Percentiles rank a stretch among this genome's conserved stretches.
These are phyloP conservation scores for Caenorhabditis angaria DNA, from an alignment of 2,888 invertebrate genomes.

Conservation along the genomic window DNA sequence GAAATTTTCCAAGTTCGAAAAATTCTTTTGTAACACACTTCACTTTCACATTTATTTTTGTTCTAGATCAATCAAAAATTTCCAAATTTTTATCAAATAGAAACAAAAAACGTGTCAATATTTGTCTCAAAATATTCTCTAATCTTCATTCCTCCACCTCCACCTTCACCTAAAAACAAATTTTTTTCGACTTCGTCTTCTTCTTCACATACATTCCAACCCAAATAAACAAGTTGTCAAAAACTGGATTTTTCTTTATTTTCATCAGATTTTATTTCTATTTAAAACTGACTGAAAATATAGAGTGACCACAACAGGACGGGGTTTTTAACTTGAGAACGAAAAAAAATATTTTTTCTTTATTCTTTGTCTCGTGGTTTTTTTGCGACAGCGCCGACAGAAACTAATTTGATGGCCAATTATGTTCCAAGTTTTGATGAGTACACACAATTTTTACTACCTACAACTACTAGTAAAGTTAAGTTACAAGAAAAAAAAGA, in stretches of 20 bases:
- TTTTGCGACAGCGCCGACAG: too few species aligned
- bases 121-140: conserved; percentile 1
- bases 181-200: not conserved
- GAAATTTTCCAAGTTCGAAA: not conserved
- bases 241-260: conserved; percentile 2
- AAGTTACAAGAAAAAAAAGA: not conserved
- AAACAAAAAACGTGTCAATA: not conserved
- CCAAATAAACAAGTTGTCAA: conserved; percentile 4
- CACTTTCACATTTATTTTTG: too few species aligned
- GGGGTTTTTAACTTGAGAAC: not conserved
- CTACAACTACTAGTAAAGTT: not conserved
- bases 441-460: not conserved
- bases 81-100: not conserved
- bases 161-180: not conserved
- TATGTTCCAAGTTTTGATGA: not conserved
- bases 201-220: not conserved
- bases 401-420: not conserved
- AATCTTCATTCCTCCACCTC: not conserved
- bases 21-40: too few species aligned
- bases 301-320: not conserved
- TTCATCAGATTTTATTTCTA: not conserved
- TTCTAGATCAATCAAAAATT: too few species aligned
- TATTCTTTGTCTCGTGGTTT: too few species aligned
- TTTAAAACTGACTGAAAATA: not conserved
- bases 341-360: too few species aligned